Evolutionary conservation across 2,888 invertebrate species (phyloP).

Genomic region (Campopleginae sp.): DNA sequence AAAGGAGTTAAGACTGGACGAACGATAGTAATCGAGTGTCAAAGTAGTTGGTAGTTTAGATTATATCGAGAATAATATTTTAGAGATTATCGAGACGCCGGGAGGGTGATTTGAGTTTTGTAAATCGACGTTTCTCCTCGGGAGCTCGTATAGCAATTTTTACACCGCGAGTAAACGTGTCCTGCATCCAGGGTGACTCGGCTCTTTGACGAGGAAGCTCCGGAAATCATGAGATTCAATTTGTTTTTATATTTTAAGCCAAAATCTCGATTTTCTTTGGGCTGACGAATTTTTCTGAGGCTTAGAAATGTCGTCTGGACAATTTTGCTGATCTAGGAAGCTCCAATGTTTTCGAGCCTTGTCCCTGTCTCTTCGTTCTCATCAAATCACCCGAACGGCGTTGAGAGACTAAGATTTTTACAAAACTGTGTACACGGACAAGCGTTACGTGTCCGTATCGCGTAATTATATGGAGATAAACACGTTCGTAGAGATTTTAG

Average conservation of each 20-base stretch:
- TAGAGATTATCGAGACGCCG: background rate
- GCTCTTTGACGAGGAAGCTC: background rate
- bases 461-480: background rate
- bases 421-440: background rate
- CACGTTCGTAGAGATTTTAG: slow-evolving; percentile 31
- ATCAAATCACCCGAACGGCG: background rate
- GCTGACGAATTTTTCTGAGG: background rate
- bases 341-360: background rate
- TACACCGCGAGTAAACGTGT: background rate
- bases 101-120: background rate
- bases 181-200: background rate
- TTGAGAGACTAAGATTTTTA: background rate
- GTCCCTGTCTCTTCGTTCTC: background rate
- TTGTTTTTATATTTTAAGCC: too few species aligned
- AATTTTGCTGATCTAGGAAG: background rate
- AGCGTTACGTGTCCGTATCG: background rate
- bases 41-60: slow-evolving; percentile 47
- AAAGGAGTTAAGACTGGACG: slow-evolving; percentile 59
- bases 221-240: background rate
- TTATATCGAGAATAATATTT: slow-evolving; percentile 11
- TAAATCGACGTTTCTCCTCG: background rate
- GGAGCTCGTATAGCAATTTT: background rate
- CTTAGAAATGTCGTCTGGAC: background rate
- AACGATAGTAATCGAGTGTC: slow-evolving; percentile 52
- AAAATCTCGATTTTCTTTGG: background rate